These are phyloP conservation scores for Calycopis cecrops DNA, from an alignment of 1,140 invertebrate species.

Conservation along the genomic window DNA sequence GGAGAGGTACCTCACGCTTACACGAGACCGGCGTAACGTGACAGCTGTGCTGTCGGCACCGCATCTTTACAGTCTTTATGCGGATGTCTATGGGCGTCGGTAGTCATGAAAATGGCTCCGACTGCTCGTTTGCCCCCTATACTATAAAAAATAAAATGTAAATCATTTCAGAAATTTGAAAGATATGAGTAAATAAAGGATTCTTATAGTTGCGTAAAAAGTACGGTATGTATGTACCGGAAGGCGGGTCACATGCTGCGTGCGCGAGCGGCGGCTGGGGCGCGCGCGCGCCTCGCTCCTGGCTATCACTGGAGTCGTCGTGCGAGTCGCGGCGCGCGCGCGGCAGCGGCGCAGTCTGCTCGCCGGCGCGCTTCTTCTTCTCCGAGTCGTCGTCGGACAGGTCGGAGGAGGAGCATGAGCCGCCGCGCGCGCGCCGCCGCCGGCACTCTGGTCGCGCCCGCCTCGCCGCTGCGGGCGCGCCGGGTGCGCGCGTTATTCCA, in stretches of 20 bases:
- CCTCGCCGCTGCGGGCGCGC: constrained; percentile 42
- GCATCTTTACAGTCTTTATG: too few relatives aligned
- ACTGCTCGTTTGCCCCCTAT: too few relatives aligned
- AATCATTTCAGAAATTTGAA: too few relatives aligned
- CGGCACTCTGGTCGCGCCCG: constrained; percentile 65
- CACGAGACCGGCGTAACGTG: too few relatives aligned
- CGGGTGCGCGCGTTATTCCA: constrained; percentile 29
- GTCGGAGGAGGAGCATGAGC: constrained; percentile 92
- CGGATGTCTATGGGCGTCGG: too few relatives aligned
- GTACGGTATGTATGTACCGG: not conserved
- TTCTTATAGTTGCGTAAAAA: too few relatives aligned
- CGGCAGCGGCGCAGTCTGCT: constrained; percentile 26
- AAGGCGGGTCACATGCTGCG: constrained; percentile 25
- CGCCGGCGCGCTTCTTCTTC: constrained; percentile 85
- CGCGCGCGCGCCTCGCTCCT: constrained; percentile 71
- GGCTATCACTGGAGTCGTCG: constrained; percentile 81
- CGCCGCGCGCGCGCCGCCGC: constrained; percentile 80
- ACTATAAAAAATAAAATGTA: too few relatives aligned
- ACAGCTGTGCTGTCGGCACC: too few relatives aligned
- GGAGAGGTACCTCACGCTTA: too few relatives aligned
- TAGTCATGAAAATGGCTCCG: too few relatives aligned
- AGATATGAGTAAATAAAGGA: too few relatives aligned
- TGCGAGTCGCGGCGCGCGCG: constrained; percentile 83
- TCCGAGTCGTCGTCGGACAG: constrained; percentile 94
- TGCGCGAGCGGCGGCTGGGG: constrained; percentile 58